Evolutionary conservation across 2,113 vertebrate species (phyloP).

Genomic region (Erythrocercus mccallii): DNA sequence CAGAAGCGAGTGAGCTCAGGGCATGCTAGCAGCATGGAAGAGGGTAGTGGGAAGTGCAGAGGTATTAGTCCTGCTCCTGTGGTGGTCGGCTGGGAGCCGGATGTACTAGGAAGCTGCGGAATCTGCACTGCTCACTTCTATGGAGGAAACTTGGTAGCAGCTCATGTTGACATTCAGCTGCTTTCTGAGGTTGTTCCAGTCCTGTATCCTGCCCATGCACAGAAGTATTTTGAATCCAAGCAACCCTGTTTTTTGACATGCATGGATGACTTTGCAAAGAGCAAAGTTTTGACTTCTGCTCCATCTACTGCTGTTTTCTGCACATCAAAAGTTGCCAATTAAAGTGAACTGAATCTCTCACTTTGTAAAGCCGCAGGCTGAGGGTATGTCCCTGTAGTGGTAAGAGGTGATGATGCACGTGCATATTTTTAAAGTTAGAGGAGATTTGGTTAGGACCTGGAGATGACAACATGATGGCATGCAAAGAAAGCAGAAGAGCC

Average conservation of each 20-base stretch:
- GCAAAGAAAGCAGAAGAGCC: neutral
- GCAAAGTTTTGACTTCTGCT: neutral
- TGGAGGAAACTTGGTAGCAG: neutral
- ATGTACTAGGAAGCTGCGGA: neutral
- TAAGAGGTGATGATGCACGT: neutral
- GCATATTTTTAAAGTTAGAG: neutral
- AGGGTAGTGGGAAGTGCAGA: neutral
- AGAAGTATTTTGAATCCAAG: neutral
- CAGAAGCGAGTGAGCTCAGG: neutral
- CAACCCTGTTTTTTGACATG: neutral
- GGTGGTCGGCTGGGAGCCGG: rapidly evolving
- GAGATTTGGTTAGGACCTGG: neutral
- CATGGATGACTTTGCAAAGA: neutral
- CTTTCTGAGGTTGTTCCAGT: neutral
- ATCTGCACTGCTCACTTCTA: rapidly evolving
- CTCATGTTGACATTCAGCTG: neutral
- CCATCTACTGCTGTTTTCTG: neutral
- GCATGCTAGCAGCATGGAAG: neutral
- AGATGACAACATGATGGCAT: neutral
- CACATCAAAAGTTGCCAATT: neutral
- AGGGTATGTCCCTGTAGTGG: neutral
- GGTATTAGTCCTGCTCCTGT: neutral
- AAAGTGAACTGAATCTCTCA: neutral
- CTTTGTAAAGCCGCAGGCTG: neutral
- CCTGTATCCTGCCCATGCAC: neutral